These are phyloP conservation scores for Graptemys geographica DNA, from an alignment of 2,797 vertebrate species.

Conservation along the genomic window DNA sequence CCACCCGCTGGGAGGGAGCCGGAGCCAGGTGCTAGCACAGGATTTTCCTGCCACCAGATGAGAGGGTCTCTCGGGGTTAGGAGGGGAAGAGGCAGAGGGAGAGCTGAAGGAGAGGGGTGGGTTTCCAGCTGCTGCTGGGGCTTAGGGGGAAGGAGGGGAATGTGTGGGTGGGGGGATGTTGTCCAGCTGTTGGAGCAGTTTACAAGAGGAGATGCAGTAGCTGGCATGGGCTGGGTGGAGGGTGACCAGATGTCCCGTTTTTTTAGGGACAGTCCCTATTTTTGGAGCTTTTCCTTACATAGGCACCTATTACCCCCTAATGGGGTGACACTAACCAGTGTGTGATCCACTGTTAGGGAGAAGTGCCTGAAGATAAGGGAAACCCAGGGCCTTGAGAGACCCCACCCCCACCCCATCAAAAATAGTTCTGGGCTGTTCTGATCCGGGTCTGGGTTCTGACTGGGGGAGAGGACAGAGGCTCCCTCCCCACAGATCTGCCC, in stretches of 20 bases:
- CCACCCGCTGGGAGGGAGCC: slow-evolving; percentile 4
- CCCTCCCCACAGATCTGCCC: neutral
- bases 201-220: no score
- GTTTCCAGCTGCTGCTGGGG: neutral
- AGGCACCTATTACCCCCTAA: no score
- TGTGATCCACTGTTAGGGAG: neutral
- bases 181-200: neutral
- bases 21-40: neutral
- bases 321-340: neutral
- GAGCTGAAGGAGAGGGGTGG: neutral
- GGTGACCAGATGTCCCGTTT: no score
- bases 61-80: neutral
- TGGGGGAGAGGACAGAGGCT: no score
- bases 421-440: neutral
- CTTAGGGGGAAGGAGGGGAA: neutral
- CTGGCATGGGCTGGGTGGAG: neutral
- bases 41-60: neutral
- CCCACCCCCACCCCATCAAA: neutral
- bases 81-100: neutral
- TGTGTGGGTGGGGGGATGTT: neutral
- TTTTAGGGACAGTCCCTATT: no score
- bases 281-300: no score
- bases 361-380: neutral
- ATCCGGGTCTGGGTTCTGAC: no score
- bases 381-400: neutral